Base-by-base conservation (phyloP, 2,888 invertebrate genomes). In the Calliphora vomitoria region DNA sequence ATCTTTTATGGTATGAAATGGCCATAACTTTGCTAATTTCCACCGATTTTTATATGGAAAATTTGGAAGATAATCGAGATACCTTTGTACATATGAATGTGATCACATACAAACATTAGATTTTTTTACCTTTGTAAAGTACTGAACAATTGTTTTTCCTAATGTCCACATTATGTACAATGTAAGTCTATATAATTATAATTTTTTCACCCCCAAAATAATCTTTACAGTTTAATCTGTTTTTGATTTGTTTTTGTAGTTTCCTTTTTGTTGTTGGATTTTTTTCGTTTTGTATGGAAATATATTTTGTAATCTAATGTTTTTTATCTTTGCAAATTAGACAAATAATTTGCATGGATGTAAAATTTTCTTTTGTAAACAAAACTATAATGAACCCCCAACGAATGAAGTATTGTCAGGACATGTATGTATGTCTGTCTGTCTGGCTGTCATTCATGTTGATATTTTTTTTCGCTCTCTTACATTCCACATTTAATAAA, bases 401-500 rank as follows among this genome's bases (percentile, higher is more conserved):
- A 55, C 10, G 55, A 25, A 20, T 20, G n/a, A 35, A 68, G 44
- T 47, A 74, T 13, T 62, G 55, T 68, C 72, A 84, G 83, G 78
- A 76, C 69, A 79, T 76, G 69, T 11, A 79, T 76, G 69, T 11
- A 60, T 53, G 35, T 25, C 18, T 76, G 35, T 55, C 55, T 25
- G 25, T 1, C 66, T 53, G 35, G n/a, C 18, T 76, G 35, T 55
- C 55, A 20, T 50, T 44, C 18, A 44, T 58, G 75, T 58, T 71
- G 10, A 75, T 58, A 66, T 68, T 64, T 74, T 71, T n/a, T 35
- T 4, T 20, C 50, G 6, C 74, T 38, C 38, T 62, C 66, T 84
- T 15, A 31, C 58, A 86, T 85, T 85, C 55, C 74, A 81, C 75
- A 72, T 84, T 86, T 82, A 84, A 87, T 89, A 86, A 85, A 89